Evolutionary conservation across 2,888 invertebrate species (phyloP).

Genomic region (Sarcophaga subvicina): DNA sequence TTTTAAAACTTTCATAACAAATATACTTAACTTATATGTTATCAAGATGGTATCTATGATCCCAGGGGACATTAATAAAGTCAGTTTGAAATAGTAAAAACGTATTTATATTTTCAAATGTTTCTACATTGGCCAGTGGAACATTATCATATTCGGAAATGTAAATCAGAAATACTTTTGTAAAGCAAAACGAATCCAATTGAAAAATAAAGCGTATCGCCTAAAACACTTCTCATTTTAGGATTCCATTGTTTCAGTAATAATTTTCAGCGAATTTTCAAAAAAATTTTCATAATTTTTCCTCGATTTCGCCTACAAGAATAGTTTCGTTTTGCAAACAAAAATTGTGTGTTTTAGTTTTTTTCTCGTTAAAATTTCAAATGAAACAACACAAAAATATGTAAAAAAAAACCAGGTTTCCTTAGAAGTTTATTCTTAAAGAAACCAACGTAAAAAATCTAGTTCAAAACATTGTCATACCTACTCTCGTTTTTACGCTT

Average conservation of each 20-base stretch:
- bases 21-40: no score
- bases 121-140: no score
- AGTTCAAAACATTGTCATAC: slow-evolving; percentile 58
- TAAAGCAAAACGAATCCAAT: slow-evolving; percentile 53
- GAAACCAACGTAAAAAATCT: slow-evolving; percentile 60
- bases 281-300: background rate
- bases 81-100: no score
- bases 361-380: slow-evolving; percentile 38
- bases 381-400: slow-evolving; percentile 45
- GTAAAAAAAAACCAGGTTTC: slow-evolving; percentile 65
- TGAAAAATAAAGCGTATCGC: slow-evolving; percentile 62
- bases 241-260: slow-evolving; percentile 38
- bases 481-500: slow-evolving; percentile 51
- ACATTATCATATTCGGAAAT: background rate
- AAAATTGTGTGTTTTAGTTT: slow-evolving; percentile 19
- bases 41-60: no score
- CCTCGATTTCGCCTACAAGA: slow-evolving; percentile 23
- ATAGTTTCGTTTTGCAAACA: slow-evolving; percentile 31
- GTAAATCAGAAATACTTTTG: slow-evolving; percentile 34
- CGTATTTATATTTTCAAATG: no score
- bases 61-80: no score
- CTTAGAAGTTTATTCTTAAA: slow-evolving; percentile 3
- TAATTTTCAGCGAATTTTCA: slow-evolving; percentile 42
- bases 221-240: slow-evolving; percentile 58
- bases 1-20: no score